Evolutionary conservation across 2,797 vertebrate genomes (phyloP).

Genomic region (Labeo calbasu): DNA sequence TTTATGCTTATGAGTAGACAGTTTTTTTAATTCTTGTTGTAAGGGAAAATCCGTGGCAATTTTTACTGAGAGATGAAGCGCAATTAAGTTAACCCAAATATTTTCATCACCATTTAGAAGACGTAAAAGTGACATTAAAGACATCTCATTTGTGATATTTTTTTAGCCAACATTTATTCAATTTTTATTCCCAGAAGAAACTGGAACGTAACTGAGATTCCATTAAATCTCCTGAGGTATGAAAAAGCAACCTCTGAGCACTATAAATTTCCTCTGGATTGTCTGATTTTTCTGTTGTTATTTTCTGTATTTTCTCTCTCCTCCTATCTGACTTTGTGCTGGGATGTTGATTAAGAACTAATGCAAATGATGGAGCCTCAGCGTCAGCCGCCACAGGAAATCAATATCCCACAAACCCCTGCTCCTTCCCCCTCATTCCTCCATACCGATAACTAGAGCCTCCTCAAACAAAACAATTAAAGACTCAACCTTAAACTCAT

Average conservation of each 20-base stretch:
- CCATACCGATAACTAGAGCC: conserved; percentile 32
- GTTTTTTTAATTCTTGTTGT: neutral
- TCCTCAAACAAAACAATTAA: conserved; percentile 63
- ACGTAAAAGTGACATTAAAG: neutral
- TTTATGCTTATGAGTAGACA: conserved; percentile 12
- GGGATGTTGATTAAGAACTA: conserved; percentile 55
- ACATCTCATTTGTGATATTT: neutral
- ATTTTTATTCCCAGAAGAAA: neutral
- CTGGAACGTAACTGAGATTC: neutral
- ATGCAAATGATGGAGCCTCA: conserved; percentile 51
- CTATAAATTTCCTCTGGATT: neutral
- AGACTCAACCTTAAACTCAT: conserved; percentile 57
- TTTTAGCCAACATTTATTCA: neutral
- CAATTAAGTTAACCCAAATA: neutral
- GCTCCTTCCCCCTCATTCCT: conserved; percentile 25
- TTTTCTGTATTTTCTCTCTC: neutral
- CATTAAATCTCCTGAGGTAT: neutral
- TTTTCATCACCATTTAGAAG: neutral
- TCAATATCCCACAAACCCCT: conserved; percentile 53
- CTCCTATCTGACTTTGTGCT: conserved; percentile 11
- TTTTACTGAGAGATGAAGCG: neutral
- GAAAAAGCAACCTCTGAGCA: neutral
- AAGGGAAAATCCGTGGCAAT: neutral
- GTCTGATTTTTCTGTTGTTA: neutral
- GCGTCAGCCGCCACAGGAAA: conserved; percentile 51